phyloP scores from a whole-genome alignment of 23 tunicate species.

The Diplosoma virens region DNA sequence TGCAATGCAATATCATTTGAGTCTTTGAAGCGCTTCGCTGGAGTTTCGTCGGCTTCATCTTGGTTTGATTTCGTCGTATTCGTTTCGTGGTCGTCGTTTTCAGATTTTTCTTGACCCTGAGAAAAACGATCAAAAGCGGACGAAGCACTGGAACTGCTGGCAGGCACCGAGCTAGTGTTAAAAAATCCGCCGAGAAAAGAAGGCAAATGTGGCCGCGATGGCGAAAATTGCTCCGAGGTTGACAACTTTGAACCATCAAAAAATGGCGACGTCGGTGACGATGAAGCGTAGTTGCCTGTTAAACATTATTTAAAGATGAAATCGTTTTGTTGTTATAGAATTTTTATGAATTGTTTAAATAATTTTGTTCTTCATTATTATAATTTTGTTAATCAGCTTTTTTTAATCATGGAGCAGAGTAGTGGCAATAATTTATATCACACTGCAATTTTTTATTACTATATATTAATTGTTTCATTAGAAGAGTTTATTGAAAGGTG shows the following conservation, averaged over 20 bases:
- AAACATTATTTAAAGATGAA: no score
- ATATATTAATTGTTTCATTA: no score
- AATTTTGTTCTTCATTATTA: no score
- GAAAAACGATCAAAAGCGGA: not conserved
- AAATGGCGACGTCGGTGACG: conserved; percentile 40
- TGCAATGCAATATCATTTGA: not conserved
- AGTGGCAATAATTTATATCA: no score
- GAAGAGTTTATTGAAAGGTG: no score
- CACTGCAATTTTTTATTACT: no score
- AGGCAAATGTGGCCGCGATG: conserved; percentile 54
- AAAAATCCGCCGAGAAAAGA: conserved; percentile 60
- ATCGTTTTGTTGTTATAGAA: no score
- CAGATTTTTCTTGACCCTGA: not conserved
- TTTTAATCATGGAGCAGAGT: no score
- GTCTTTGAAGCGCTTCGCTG: not conserved
- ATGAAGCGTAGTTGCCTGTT: conserved; percentile 25
- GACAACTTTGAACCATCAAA: not conserved
- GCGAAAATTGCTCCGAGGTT: conserved; percentile 30
- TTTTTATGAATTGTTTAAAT: no score
- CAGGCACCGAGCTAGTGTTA: conserved; percentile 16
- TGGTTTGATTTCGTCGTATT: not conserved
- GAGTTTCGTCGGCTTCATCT: conserved; percentile 7
- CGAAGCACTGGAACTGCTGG: not conserved
- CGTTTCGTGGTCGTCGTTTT: not conserved
- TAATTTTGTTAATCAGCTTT: no score